These are phyloP conservation scores for Neelides sp. DNA, from an alignment of 1,140 invertebrate species.

Conservation along the genomic window DNA sequence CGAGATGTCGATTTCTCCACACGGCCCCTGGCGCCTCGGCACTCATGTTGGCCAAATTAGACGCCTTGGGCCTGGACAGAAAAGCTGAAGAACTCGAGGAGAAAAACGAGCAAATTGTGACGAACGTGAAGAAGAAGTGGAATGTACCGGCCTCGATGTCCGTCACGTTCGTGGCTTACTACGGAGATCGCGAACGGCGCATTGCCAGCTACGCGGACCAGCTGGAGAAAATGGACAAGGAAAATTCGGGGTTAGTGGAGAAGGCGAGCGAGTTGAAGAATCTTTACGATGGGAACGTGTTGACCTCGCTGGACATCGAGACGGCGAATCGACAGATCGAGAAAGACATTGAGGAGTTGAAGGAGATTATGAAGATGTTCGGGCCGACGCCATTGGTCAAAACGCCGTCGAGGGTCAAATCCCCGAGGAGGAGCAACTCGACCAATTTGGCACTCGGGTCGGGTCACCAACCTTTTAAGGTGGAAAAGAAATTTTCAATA, in stretches of 20 bases:
- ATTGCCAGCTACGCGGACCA: slow-evolving; percentile 36
- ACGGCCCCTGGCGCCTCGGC: slow-evolving; percentile 80
- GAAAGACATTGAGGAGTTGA: not conserved
- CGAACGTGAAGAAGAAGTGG: slow-evolving; percentile 81
- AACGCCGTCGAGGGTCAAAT: too few relatives aligned
- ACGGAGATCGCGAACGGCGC: slow-evolving; percentile 66
- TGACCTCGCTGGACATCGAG: slow-evolving; percentile 13
- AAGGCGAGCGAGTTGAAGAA: slow-evolving; percentile 22
- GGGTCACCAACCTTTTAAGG: too few relatives aligned
- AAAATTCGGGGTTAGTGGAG: slow-evolving; percentile 19
- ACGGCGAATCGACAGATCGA: slow-evolving; percentile 10
- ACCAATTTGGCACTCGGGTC: too few relatives aligned
- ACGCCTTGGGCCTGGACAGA: slow-evolving; percentile 76
- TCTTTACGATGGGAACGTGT: slow-evolving; percentile 8
- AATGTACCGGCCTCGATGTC: slow-evolving; percentile 80
- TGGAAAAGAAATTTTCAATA: too few relatives aligned
- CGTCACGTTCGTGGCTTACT: slow-evolving; percentile 89
- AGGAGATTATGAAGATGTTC: slow-evolving; percentile 10
- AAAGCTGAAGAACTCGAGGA: slow-evolving; percentile 63
- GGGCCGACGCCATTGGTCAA: too few relatives aligned
- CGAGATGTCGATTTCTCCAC: slow-evolving; percentile 68
- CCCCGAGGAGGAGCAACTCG: not conserved
- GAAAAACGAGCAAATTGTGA: slow-evolving; percentile 58
- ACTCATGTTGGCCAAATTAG: too few relatives aligned
- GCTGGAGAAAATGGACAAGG: slow-evolving; percentile 18